Evolutionary conservation across 2,113 vertebrate species (phyloP).

Genomic region (Pycnonotus jocosus): DNA sequence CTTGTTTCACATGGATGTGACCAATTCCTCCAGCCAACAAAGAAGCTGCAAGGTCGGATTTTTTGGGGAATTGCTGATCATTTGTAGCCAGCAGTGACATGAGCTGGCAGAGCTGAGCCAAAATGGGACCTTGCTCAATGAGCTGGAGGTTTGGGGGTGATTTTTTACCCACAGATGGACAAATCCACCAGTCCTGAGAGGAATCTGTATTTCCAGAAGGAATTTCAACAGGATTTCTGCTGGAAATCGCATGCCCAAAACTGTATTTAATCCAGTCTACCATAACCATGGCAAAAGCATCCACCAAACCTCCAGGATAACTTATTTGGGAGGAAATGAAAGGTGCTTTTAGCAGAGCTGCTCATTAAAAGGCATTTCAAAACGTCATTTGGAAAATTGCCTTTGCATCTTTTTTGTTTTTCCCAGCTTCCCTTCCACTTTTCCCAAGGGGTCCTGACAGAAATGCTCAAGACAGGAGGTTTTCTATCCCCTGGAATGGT

Average conservation of each 20-base stretch:
- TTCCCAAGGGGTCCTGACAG: background rate
- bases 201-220: background rate
- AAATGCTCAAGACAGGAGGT: background rate
- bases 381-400: background rate
- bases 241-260: background rate
- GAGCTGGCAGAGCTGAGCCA: background rate
- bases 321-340: background rate
- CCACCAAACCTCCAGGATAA: background rate
- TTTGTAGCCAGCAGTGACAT: background rate
- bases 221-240: background rate
- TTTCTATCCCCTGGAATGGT: background rate
- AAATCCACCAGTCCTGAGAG: background rate
- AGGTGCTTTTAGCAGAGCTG: background rate
- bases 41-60: background rate
- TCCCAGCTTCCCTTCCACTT: background rate
- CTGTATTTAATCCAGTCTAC: rapidly evolving
- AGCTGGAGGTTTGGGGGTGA: background rate
- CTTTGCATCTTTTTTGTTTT: background rate
- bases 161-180: background rate
- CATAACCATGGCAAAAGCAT: background rate
- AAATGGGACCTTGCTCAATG: rapidly evolving
- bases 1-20: background rate
- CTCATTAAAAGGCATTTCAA: slow-evolving; percentile 10
- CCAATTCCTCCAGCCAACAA: background rate
- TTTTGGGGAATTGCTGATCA: background rate